Conservation (phyloP, 1,140 invertebrate genomes). For the Augochlora pura region DNA sequence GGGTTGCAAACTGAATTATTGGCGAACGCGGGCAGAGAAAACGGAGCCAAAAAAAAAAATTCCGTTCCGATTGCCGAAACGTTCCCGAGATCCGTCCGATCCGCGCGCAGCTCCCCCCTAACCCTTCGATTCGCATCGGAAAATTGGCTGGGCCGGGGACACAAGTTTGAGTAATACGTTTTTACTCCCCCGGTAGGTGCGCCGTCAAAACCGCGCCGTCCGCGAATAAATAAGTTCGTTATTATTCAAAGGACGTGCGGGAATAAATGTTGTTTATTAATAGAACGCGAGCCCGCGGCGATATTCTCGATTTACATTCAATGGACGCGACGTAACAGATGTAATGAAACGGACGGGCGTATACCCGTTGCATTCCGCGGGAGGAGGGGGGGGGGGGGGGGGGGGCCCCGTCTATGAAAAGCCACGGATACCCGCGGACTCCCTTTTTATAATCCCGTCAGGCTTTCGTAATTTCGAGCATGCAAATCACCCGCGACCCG, state of each 20-base stretch:
- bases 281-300: background rate
- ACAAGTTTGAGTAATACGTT: background rate
- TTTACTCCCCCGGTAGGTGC: background rate
- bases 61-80: no score
- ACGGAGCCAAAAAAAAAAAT: no score
- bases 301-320: background rate
- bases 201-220: no score
- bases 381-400: no score
- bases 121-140: no score
- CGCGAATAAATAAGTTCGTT: background rate
- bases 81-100: no score
- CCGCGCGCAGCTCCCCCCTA: no score
- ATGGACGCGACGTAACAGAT: background rate
- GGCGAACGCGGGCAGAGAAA: no score
- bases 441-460: conserved; percentile 33
- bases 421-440: background rate
- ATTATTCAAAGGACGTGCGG: background rate
- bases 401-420: conserved; percentile 2
- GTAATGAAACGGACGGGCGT: conserved; percentile 10
- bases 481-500: conserved; percentile 4
- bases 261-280: conserved; percentile 12
- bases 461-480: conserved; percentile 28
- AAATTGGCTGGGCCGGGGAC: background rate
- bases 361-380: background rate
- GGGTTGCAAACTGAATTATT: no score